phyloP scores from a whole-genome alignment of 2,888 invertebrate genomes.

The Platycheirus albimanus region DNA sequence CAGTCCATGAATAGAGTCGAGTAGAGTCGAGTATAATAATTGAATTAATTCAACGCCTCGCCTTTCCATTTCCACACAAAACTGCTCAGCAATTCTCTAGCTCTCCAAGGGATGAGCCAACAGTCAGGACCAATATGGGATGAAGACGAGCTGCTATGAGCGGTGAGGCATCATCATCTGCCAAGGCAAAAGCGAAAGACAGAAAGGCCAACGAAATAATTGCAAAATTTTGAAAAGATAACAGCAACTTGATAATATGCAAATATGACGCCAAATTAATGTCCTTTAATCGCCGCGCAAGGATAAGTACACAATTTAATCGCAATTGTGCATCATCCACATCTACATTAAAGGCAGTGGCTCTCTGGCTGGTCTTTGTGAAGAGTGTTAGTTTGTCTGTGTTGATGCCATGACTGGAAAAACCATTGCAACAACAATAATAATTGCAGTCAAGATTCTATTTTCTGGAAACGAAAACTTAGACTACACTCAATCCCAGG shows the following conservation, averaged over 20 bases:
- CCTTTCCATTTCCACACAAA: conserved; percentile 17
- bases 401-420: neutral
- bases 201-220: conserved; percentile 61
- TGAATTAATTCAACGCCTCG: conserved; percentile 64
- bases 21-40: conserved; percentile 52
- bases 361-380: conserved; percentile 1
- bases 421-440: conserved; percentile 14
- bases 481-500: too few relatives aligned
- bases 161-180: conserved; percentile 14
- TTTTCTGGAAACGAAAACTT: conserved; percentile 9
- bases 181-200: conserved; percentile 14
- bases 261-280: conserved; percentile 74
- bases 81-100: conserved; percentile 25
- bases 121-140: conserved; percentile 5
- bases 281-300: conserved; percentile 67
- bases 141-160: too few relatives aligned
- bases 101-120: neutral
- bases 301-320: conserved; percentile 73
- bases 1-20: conserved; percentile 3
- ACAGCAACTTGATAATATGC: conserved; percentile 71
- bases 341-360: too few relatives aligned
- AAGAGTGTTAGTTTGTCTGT: neutral
- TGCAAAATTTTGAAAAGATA: conserved; percentile 65
- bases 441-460: conserved; percentile 12
- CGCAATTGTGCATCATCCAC: conserved; percentile 61